These are phyloP conservation scores for Schizaphis graminum DNA, from an alignment of 2,888 invertebrate genomes.

Conservation along the genomic window DNA sequence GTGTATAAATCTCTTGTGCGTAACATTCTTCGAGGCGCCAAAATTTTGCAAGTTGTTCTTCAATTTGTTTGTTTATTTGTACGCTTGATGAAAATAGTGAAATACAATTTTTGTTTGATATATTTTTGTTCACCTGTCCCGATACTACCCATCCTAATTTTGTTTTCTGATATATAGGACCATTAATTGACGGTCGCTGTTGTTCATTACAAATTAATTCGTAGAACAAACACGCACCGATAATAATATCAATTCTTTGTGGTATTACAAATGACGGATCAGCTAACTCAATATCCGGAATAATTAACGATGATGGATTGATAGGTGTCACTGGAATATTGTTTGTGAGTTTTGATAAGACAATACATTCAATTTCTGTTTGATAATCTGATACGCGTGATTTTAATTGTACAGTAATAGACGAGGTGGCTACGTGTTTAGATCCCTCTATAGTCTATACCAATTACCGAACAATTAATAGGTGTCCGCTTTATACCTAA, in stretches of 20 bases:
- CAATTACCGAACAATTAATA: neutral
- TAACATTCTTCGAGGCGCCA: conserved; percentile 45
- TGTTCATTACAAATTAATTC: neutral
- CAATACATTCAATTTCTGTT: neutral
- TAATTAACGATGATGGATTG: neutral
- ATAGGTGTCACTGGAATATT: neutral
- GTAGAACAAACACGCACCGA: neutral
- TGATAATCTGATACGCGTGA: conserved; percentile 10
- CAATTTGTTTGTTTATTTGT: neutral
- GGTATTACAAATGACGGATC: neutral
- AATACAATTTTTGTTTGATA: too few relatives aligned
- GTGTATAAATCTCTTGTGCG: neutral
- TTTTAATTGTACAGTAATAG: neutral
- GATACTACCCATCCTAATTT: conserved; percentile 51
- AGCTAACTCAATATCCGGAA: neutral
- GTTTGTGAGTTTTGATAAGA: neutral
- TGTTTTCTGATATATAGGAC: neutral
- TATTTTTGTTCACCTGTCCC: conserved; percentile 5
- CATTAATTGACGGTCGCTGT: neutral
- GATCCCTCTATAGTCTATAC: neutral
- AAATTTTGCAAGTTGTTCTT: conserved; percentile 37
- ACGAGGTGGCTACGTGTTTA: neutral
- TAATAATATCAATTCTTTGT: neutral
- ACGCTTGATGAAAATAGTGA: neutral
- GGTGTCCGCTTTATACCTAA: neutral